A percentile compares a stretch with the other conserved stretches of the same genome.
Conservation (phyloP, 2,888 invertebrate genomes). For the Hydriomena furcata region DNA sequence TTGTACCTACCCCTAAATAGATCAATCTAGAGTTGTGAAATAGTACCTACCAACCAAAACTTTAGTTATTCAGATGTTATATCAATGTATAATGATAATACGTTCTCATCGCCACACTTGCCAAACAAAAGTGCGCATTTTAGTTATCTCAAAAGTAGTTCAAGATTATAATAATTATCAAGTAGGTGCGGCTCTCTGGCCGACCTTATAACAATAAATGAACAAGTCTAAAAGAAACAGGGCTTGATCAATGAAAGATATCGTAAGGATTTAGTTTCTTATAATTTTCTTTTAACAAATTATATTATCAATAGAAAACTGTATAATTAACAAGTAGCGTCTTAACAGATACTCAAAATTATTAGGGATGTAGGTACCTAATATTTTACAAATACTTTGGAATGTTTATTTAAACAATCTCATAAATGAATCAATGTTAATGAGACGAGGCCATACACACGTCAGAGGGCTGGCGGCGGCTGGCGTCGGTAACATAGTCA, state of each 20-base stretch:
- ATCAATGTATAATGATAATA: constrained; percentile 22
- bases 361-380: constrained; percentile 79
- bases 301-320: constrained; percentile 84
- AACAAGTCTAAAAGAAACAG: constrained; percentile 15
- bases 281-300: constrained; percentile 84
- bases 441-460: constrained; percentile 17
- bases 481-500: constrained; percentile 26
- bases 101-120: constrained; percentile 25
- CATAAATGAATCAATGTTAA: constrained; percentile 71
- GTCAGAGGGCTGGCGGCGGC: constrained; percentile 19
- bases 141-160: constrained; percentile 64
- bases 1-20: neutral
- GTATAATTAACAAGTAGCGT: constrained; percentile 84
- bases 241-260: constrained; percentile 58
- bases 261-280: constrained; percentile 81
- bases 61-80: no score
- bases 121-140: constrained; percentile 35
- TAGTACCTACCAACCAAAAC: constrained; percentile 38
- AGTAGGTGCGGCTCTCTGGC: constrained; percentile 42
- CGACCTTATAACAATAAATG: constrained; percentile 32
- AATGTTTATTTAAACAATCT: constrained; percentile 81
- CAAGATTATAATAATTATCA: constrained; percentile 74
- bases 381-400: constrained; percentile 83
- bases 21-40: neutral
- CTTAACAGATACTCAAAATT: constrained; percentile 83